Percentiles rank a stretch among this genome's conserved stretches.
Conservation (phyloP, 1,140 invertebrate species). For the Drosophila guanche region DNA sequence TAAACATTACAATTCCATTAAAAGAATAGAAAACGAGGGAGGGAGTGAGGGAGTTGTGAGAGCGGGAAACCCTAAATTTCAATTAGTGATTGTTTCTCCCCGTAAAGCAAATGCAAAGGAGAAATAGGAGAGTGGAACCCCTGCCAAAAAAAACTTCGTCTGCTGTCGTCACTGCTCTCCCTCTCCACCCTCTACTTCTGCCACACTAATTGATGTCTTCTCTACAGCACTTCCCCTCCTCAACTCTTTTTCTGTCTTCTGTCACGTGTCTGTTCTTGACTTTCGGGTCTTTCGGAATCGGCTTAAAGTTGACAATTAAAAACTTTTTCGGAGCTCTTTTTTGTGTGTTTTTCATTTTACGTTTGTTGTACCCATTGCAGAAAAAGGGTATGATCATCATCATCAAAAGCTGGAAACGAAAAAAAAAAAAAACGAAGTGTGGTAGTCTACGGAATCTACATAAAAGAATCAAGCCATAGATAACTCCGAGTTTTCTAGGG, state of each 20-base stretch:
- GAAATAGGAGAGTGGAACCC: constrained; percentile 2
- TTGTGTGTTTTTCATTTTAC: constrained; percentile 38
- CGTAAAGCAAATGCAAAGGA: constrained; percentile 18
- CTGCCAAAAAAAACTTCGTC: constrained; percentile 21
- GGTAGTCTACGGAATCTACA: no score
- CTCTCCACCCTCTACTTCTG: no score
- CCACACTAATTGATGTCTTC: background rate
- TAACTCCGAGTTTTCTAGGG: background rate
- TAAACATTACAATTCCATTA: constrained; percentile 2
- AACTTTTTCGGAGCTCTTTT: constrained; percentile 51
- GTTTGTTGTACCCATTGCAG: constrained; percentile 28
- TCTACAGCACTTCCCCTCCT: background rate
- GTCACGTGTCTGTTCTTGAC: constrained; percentile 23
- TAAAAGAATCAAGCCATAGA: no score
- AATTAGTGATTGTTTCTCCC: constrained; percentile 52
- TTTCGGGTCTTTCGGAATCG: constrained; percentile 18
- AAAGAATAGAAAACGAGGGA: background rate
- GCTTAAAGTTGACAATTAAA: constrained; percentile 80
- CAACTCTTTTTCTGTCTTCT: background rate
- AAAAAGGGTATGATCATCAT: background rate
- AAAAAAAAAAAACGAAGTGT: no score
- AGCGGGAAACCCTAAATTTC: constrained; percentile 57
- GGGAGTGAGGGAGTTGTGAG: background rate
- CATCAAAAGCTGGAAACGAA: no score
- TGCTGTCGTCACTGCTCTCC: background rate